A percentile compares a stretch with the other conserved stretches of the same genome.
These are phyloP conservation scores for Scaeva pyrastri DNA, from an alignment of 2,888 invertebrate species.

Conservation along the genomic window DNA sequence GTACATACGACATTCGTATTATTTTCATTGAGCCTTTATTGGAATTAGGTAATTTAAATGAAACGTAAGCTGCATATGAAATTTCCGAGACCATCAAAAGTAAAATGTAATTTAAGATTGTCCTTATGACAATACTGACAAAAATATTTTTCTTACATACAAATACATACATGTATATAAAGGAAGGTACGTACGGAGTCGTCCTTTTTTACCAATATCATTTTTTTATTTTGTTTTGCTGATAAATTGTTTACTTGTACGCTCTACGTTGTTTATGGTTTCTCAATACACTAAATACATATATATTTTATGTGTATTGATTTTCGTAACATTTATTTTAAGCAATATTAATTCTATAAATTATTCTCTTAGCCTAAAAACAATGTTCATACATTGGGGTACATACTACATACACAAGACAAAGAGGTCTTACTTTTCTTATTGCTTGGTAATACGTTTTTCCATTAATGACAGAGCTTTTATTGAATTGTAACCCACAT, in stretches of 20 bases:
- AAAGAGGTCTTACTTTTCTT: neutral
- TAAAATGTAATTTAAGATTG: no score
- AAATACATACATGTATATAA: no score
- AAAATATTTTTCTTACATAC: no score
- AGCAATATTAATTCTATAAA: conserved; percentile 24
- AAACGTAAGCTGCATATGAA: no score
- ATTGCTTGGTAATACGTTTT: conserved; percentile 11
- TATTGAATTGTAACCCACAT: conserved; percentile 65
- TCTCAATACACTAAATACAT: neutral
- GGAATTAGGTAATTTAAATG: no score
- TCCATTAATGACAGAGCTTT: conserved; percentile 34
- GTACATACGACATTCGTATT: no score
- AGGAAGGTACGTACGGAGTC: no score
- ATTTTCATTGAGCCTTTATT: no score
- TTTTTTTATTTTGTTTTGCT: neutral
- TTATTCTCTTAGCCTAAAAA: conserved; percentile 7
- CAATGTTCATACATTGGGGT: neutral
- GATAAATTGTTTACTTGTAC: neutral
- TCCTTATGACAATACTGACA: no score
- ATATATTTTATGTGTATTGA: conserved; percentile 7
- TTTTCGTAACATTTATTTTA: conserved; percentile 22
- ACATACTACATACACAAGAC: neutral
- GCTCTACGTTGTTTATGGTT: neutral
- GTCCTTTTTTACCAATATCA: neutral
- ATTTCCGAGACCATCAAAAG: no score